phyloP scores from a whole-genome alignment of 23 tunicate species.

The Phallusia fumigata region DNA sequence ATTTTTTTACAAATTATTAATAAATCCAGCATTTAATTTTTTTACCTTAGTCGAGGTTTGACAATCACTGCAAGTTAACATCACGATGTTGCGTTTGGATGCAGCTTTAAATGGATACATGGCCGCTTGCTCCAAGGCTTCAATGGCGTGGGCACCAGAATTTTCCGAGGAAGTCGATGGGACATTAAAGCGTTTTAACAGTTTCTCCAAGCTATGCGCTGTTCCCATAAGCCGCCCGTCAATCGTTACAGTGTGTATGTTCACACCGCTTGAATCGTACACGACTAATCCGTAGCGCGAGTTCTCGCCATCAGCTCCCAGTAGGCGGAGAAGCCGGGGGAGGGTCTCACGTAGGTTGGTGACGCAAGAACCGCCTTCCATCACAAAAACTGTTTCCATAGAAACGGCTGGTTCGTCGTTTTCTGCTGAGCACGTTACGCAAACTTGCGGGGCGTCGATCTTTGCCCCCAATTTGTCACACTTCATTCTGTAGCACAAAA shows the following conservation, averaged over 20 bases:
- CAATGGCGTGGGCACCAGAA: not conserved
- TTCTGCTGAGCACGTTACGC: not conserved
- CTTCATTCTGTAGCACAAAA: not conserved
- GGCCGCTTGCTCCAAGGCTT: conserved; percentile 10
- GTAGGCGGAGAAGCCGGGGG: not conserved
- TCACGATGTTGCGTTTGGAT: not conserved
- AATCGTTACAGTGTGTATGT: not conserved
- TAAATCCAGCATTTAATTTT: no score
- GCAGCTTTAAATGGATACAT: conserved; percentile 1
- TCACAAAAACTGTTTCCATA: conserved; percentile 12
- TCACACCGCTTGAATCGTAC: not conserved
- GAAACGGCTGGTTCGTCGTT: not conserved
- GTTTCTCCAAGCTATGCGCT: not conserved
- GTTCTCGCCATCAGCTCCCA: not conserved
- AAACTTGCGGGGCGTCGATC: not conserved
- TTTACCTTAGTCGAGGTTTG: not conserved
- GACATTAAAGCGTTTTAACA: not conserved
- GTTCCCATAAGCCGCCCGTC: conserved; percentile 2
- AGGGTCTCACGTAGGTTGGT: not conserved
- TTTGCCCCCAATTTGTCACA: not conserved
- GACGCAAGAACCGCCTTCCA: conserved; percentile 3
- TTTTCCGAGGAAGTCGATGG: not conserved
- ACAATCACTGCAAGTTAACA: conserved; percentile 9
- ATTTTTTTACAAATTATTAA: no score
- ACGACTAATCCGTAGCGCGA: conserved; percentile 1